Evolutionary conservation across 1,140 invertebrate species (phyloP), one percentile per base, ranked within the genome.

Genomic region (Acromyrmex echinatior): DNA sequence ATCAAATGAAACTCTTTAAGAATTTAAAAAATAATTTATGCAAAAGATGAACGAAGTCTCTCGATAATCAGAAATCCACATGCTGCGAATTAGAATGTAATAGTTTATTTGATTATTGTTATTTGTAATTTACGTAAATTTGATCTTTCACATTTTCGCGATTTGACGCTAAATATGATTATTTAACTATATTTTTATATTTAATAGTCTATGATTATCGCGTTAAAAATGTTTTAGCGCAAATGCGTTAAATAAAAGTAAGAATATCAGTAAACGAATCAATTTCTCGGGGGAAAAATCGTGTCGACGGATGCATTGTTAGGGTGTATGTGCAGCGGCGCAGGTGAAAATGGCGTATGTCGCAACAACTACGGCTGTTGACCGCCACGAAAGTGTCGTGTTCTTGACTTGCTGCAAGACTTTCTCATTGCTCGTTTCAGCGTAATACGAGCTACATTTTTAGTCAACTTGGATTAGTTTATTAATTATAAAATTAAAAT

Each of bases 301-400:
- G 53, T 73, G 66, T 60, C 80, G 68, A 53, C 53, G 66, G 35
- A 45, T 82, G 68, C 35, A 45, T 82, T 31, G 16, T 3, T 39
- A 82, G 79, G 79, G 79, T 82, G 79, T 51, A 31, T 73, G 79
- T 73, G 79, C 35, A 45, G 53, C 66, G 53, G 39, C 7, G 53
- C 80, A 82, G 56, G 80, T 82, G 80, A 82, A 82, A 82, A 82
- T 82, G 70, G 18, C 53, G 80, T 45, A 82, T 82, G 68, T 82
- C 56, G 80, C 53, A 82, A 82, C 53, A 45, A 56, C 16, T n/a
- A 39, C 68, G 80, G 68, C 68, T 82, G 53, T 82, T 73, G 68
- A 82, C 80, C 68, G 68, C 68, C 62, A 49, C 39, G 68, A 82
- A 73, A 82, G 53, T 82, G 53, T 82, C 39, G 25, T 62, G 56